Conservation (phyloP, 2,888 invertebrate genomes). For the Nebria salina region DNA sequence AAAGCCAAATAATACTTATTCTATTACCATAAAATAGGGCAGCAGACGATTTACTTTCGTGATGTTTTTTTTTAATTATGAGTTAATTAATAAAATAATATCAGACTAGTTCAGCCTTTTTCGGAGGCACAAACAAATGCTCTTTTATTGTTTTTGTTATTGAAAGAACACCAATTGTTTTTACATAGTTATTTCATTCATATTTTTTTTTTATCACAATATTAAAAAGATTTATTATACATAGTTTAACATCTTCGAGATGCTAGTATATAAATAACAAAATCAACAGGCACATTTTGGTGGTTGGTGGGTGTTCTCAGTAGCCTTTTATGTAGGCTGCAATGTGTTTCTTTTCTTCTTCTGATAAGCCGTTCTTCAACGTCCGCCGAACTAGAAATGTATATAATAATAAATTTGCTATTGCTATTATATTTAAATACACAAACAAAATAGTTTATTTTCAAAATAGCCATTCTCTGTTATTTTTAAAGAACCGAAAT, state of each 20-base stretch:
- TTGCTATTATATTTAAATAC: constrained; percentile 21
- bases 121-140: constrained; percentile 26
- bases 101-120: constrained; percentile 40
- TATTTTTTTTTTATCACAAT: constrained; percentile 37
- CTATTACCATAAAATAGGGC: background rate
- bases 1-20: background rate
- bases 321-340: constrained; percentile 79
- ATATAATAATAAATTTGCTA: constrained; percentile 27
- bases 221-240: background rate
- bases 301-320: constrained; percentile 58
- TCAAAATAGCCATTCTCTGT: no score
- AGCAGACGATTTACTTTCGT: background rate
- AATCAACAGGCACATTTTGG: background rate
- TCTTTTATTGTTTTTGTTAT: background rate
- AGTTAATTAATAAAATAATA: constrained; percentile 31
- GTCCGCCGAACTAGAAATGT: constrained; percentile 79
- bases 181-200: constrained; percentile 18
- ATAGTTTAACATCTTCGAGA: constrained; percentile 36
- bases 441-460: background rate
- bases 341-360: constrained; percentile 82
- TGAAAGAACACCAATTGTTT: background rate
- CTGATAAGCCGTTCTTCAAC: constrained; percentile 80
- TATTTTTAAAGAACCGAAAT: no score
- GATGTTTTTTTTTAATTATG: background rate
- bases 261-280: constrained; percentile 12